Evolutionary conservation across 2,797 vertebrate genomes (phyloP), one percentile per base, ranked within the genome.

Genomic region (Carapus acus): DNA sequence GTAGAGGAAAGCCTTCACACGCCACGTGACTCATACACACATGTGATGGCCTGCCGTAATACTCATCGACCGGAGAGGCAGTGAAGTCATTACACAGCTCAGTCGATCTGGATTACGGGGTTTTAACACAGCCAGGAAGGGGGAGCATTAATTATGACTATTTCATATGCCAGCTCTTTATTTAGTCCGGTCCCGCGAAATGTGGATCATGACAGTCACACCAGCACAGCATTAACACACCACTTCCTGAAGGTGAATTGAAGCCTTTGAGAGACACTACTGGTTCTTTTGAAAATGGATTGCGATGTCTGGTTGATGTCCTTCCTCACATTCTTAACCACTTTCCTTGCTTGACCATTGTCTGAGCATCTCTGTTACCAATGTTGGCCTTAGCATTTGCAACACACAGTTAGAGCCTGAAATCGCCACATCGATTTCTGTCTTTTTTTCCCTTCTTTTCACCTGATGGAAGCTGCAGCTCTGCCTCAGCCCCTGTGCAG

Each of bases 41-140:
- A 17, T 62, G 66, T 39, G 33, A 74, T 73, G 63, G n/a, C n/a
- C 74, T 43, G 56, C 62, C 45, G 53, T 48, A 60, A 62, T 62
- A 55, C 58, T 46, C 38, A 15, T 33, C 1, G 44, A 58, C 47
- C 57, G 53, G 29, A 49, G 40, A 69, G 49, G 43, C 62, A 67
- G 42, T 59, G 47, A 67, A 79, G 73, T 79, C 74, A 80, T 82
- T 78, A 80, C 53, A 71, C 38, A 41, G 43, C 65, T 81, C 77
- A 83, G 71, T 78, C 62, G 45, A 76, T 83, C 71, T 75, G 74
- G 80, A 81, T 83, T 83, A 82, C 45, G 67, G n/a, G 76, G 69
- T 79, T 81, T 80, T 70, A 80, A 63, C 70, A 27, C 67, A 62
- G 78, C 72, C 72, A 62, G 71, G 63, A 59, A 77, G 78, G 63